Evolutionary conservation across 2,797 vertebrate genomes (phyloP).

Genomic region (Schizopygopsis malacanthus): DNA sequence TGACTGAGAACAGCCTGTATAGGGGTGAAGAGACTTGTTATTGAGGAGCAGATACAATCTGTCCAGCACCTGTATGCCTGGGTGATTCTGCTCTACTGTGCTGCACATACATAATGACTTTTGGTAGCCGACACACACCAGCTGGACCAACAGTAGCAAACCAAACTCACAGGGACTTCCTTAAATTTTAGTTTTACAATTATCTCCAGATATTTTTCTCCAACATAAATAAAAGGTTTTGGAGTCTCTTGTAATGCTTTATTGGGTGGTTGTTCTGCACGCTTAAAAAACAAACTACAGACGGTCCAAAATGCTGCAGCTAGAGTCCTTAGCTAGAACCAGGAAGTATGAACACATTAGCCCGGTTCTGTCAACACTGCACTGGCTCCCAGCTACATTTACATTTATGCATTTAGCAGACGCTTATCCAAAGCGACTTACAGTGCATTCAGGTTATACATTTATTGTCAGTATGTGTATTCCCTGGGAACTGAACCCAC

Average conservation of each 20-base stretch:
- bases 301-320: too few relatives aligned
- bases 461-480: too few relatives aligned
- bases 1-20: slow-evolving; percentile 16
- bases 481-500: too few relatives aligned
- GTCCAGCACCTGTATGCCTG: slow-evolving; percentile 21
- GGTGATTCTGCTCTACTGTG: slow-evolving; percentile 28
- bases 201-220: background rate
- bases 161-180: background rate
- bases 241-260: background rate
- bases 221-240: background rate
- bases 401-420: too few relatives aligned
- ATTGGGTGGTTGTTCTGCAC: too few relatives aligned
- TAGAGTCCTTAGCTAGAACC: too few relatives aligned
- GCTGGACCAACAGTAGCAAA: slow-evolving; percentile 6
- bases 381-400: too few relatives aligned
- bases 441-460: too few relatives aligned
- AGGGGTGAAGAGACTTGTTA: slow-evolving; percentile 31
- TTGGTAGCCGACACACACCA: background rate
- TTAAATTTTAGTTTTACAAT: background rate
- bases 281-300: too few relatives aligned
- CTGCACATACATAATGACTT: slow-evolving; percentile 36
- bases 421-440: too few relatives aligned
- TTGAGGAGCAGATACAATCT: slow-evolving; percentile 39
- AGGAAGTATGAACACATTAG: too few relatives aligned
- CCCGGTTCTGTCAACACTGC: too few relatives aligned